Evolutionary conservation across 2,888 invertebrate genomes (phyloP).

Genomic region (Anodontia alba): DNA sequence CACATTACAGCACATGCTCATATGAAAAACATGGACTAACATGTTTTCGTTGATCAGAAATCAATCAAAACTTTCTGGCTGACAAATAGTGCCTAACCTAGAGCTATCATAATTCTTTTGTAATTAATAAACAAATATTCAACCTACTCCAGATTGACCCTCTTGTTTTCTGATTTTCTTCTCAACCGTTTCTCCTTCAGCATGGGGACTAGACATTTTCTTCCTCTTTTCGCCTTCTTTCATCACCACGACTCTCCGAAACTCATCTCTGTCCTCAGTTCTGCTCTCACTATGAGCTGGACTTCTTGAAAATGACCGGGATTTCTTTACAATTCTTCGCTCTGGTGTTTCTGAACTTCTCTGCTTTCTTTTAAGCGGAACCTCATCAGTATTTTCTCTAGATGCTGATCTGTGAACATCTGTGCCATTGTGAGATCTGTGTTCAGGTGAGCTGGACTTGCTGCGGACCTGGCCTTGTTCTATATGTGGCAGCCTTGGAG

Average conservation of each 20-base stretch:
- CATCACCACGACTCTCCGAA: conserved; percentile 49
- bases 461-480: background rate
- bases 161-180: conserved; percentile 19
- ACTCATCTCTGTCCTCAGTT: conserved; percentile 30
- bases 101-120: too few relatives aligned
- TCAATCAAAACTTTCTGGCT: too few relatives aligned
- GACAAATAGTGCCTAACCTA: too few relatives aligned
- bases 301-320: conserved; percentile 44
- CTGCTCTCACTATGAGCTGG: conserved; percentile 18
- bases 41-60: too few relatives aligned
- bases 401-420: conserved; percentile 1
- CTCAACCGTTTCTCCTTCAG: conserved; percentile 18
- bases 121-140: too few relatives aligned
- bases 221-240: conserved; percentile 29
- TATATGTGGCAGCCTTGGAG: background rate
- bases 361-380: conserved; percentile 29
- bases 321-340: conserved; percentile 35
- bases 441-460: background rate
- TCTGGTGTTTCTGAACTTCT: conserved; percentile 45
- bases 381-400: conserved; percentile 20
- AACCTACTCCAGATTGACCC: conserved; percentile 1
- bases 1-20: too few relatives aligned
- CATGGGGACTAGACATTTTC: background rate
- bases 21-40: too few relatives aligned
- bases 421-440: background rate